phyloP scores from a whole-genome alignment of 2,888 invertebrate genomes.

The Rhimphoctona megacephalus region DNA sequence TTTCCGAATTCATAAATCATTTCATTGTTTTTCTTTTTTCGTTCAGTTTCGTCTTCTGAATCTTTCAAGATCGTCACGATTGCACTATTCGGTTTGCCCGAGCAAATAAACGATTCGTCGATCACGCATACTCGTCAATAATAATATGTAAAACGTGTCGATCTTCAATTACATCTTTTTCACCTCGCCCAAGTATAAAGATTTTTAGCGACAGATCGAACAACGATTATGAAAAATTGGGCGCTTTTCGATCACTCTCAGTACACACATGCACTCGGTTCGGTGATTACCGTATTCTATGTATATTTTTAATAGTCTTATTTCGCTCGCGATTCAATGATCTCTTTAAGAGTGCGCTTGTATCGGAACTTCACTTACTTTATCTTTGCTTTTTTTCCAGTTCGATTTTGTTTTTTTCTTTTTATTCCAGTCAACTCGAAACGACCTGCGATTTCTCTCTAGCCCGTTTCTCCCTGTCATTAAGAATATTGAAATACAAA shows the following conservation, averaged over 20 bases:
- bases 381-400: not conserved
- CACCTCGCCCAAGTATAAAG: slow-evolving; percentile 9
- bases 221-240: slow-evolving; percentile 28
- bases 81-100: slow-evolving; percentile 65
- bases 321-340: slow-evolving; percentile 1
- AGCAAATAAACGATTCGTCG: slow-evolving; percentile 61
- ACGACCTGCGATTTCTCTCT: not conserved
- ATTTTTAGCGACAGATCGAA: slow-evolving; percentile 19
- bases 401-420: not conserved
- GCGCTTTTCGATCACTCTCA: slow-evolving; percentile 17
- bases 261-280: slow-evolving; percentile 23
- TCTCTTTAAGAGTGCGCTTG: not conserved
- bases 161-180: slow-evolving; percentile 1
- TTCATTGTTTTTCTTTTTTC: slow-evolving; percentile 26
- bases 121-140: slow-evolving; percentile 55
- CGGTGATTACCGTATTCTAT: slow-evolving; percentile 2
- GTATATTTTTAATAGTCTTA: slow-evolving; percentile 4
- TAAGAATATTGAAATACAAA: slow-evolving; percentile 8
- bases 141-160: slow-evolving; percentile 44
- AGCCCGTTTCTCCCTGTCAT: not conserved
- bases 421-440: not conserved
- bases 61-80: slow-evolving; percentile 60
- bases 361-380: not conserved
- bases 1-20: slow-evolving; percentile 50
- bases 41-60: slow-evolving; percentile 23